A percentile compares a stretch with the other conserved stretches of the same genome.
Evolutionary conservation across 1,140 invertebrate genomes (phyloP).

Genomic region (Anagrus nilaparvatae): DNA sequence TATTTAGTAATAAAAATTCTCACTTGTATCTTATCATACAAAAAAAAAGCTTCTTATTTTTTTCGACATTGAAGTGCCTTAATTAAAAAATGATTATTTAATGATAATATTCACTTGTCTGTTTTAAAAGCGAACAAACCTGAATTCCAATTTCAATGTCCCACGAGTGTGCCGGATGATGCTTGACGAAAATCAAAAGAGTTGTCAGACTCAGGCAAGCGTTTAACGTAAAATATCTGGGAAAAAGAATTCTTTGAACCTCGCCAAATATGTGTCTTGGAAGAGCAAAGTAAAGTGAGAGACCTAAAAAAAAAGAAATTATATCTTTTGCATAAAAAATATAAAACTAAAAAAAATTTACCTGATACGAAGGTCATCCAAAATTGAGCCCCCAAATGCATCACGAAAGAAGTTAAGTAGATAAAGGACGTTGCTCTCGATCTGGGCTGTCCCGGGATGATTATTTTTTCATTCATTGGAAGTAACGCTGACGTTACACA

Average conservation of each 20-base stretch:
- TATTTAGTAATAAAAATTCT: no score
- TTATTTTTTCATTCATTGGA: conserved; percentile 38
- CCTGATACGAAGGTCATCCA: conserved; percentile 86
- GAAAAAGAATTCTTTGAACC: conserved; percentile 76
- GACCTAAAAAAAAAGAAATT: conserved; percentile 44
- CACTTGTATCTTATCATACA: no score
- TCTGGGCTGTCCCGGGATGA: conserved; percentile 33
- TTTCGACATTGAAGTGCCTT: no score
- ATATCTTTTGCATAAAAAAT: conserved; percentile 5
- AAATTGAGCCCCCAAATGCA: conserved; percentile 71
- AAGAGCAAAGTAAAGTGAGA: conserved; percentile 71
- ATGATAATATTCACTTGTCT: no score
- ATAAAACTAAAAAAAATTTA: conserved; percentile 26
- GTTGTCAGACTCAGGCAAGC: conserved; percentile 61
- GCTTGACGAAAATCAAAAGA: conserved; percentile 55
- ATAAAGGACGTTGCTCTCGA: conserved; percentile 43
- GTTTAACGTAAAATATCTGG: conserved; percentile 72
- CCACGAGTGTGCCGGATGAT: conserved; percentile 39
- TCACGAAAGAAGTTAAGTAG: conserved; percentile 62
- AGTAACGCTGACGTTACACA: conserved; percentile 49
- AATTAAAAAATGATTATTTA: no score
- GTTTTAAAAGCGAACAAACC: conserved; percentile 33
- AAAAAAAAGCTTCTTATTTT: no score
- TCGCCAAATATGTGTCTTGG: conserved; percentile 72
- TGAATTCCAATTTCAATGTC: conserved; percentile 38